Evolutionary conservation across 2,113 vertebrate species (phyloP).

Genomic region (Melanostigma gelatinosum): DNA sequence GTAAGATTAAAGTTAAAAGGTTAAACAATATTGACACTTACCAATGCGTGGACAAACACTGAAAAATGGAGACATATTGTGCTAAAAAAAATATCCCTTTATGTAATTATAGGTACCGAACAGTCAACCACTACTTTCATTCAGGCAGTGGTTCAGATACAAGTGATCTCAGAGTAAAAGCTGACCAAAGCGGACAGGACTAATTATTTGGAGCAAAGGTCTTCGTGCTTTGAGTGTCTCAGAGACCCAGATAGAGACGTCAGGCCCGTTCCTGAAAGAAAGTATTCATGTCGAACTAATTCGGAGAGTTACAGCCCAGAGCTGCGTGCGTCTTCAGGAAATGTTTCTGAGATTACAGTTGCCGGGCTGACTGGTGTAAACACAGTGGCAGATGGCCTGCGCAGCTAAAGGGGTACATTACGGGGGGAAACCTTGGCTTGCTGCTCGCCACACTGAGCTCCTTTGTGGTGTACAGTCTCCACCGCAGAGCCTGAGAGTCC

Average conservation of each 20-base stretch:
- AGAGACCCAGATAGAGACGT: conserved; percentile 21
- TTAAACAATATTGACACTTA: no score
- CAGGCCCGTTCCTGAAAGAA: conserved; percentile 45
- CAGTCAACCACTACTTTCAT: neutral
- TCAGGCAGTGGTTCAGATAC: neutral
- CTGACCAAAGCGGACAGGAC: neutral
- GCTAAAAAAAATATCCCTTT: neutral
- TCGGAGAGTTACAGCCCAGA: conserved; percentile 38
- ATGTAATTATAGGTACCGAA: neutral
- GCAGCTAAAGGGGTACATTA: conserved; percentile 81
- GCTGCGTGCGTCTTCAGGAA: conserved; percentile 82
- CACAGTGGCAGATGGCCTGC: conserved; percentile 85
- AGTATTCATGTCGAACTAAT: conserved; percentile 47
- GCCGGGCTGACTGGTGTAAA: conserved; percentile 84
- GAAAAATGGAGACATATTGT: neutral
- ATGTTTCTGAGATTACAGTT: conserved; percentile 85
- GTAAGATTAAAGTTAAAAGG: no score
- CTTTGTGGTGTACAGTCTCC: conserved; percentile 53
- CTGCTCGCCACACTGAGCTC: conserved; percentile 51
- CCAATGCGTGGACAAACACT: no score
- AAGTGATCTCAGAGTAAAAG: neutral
- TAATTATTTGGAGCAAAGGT: conserved; percentile 48
- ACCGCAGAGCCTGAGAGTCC: conserved; percentile 48
- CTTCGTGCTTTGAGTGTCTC: conserved; percentile 47
- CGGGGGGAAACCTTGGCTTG: conserved; percentile 78